Evolutionary conservation across 2,888 invertebrate species (phyloP).

Genomic region (Strigamia transsilvanica): DNA sequence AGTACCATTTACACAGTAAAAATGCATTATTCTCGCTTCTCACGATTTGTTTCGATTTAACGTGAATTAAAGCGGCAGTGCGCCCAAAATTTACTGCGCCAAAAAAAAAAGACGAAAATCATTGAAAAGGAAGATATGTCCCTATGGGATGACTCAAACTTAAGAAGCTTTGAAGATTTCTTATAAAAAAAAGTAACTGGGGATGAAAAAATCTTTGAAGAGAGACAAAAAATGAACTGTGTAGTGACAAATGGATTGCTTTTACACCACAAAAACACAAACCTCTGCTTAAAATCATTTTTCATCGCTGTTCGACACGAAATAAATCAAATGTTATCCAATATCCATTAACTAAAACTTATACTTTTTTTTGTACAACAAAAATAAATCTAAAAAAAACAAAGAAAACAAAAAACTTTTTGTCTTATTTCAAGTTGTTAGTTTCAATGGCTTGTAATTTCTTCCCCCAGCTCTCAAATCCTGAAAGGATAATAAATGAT

Average conservation of each 20-base stretch:
- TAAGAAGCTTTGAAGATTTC: not conserved
- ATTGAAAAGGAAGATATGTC: not conserved
- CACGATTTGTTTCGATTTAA: no score
- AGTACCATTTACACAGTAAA: no score
- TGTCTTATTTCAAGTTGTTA: not conserved
- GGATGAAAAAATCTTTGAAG: not conserved
- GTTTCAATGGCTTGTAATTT: not conserved
- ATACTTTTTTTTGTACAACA: no score
- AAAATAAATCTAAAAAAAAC: no score
- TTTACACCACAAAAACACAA: not conserved
- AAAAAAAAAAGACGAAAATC: not conserved
- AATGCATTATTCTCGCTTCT: no score
- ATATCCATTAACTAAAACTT: not conserved
- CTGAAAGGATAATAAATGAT: not conserved
- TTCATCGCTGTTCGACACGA: not conserved
- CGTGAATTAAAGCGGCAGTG: no score
- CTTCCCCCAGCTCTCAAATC: not conserved
- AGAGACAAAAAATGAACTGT: constrained; percentile 1
- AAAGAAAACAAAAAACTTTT: no score
- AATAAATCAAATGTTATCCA: constrained; percentile 8
- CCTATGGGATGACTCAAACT: not conserved
- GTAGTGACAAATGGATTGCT: constrained; percentile 2
- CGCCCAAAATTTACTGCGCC: no score
- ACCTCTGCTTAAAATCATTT: not conserved
- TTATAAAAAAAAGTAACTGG: not conserved